A percentile compares a stretch with the other conserved stretches of the same genome.
Conservation (phyloP, 1,140 invertebrate species). For the Rhizoglyphus robini region DNA sequence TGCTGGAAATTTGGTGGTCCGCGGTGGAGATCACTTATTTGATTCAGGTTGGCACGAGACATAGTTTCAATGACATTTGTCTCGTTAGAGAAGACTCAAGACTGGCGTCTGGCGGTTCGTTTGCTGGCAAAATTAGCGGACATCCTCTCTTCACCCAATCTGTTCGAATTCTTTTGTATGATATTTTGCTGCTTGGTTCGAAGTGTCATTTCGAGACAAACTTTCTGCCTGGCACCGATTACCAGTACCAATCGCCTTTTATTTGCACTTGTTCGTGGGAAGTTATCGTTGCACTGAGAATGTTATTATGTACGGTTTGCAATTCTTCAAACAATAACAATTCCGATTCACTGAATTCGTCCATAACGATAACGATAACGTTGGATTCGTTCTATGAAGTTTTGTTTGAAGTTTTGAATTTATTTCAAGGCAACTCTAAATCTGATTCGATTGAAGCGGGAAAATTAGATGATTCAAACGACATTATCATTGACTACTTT, state of each 20-base stretch:
- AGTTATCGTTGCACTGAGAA: background rate
- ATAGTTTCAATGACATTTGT: background rate
- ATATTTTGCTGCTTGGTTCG: background rate
- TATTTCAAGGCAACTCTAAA: too few species aligned
- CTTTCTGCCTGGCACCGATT: background rate
- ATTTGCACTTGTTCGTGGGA: conserved; percentile 10
- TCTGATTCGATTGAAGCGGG: too few species aligned
- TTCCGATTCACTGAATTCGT: too few species aligned
- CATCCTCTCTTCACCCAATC: background rate
- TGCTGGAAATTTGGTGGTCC: conserved; percentile 6
- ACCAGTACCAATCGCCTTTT: background rate
- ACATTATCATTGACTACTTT: background rate
- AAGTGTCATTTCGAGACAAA: background rate
- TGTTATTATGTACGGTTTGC: too few species aligned
- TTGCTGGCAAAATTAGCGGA: too few species aligned
- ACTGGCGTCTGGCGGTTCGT: too few species aligned
- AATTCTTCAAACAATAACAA: background rate
- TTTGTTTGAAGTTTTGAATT: too few species aligned
- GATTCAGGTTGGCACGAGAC: background rate
- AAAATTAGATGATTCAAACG: background rate
- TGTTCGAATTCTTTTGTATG: background rate
- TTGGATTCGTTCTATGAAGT: background rate
- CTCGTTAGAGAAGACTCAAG: background rate
- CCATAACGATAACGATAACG: background rate
- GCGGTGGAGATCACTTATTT: background rate